Conservation (phyloP, 2,888 invertebrate species). For the Eilema caniola region DNA sequence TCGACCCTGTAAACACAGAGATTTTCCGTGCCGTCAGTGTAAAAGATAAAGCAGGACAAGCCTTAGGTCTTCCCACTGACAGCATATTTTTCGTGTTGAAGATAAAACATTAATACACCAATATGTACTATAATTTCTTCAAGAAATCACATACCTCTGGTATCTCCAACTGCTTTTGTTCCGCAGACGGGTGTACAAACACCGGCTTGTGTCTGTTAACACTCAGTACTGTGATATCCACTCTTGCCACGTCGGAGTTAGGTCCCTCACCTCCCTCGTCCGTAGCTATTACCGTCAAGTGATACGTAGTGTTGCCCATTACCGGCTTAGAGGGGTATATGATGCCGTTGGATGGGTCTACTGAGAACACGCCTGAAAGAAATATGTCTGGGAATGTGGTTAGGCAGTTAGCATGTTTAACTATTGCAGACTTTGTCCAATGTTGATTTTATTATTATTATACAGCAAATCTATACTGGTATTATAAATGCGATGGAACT, state of each 20-base stretch:
- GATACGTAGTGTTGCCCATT: constrained; percentile 85
- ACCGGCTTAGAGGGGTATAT: constrained; percentile 93
- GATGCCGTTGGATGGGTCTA: constrained; percentile 93
- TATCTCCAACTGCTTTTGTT: constrained; percentile 92
- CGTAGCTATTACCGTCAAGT: constrained; percentile 90
- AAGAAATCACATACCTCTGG: constrained; percentile 88
- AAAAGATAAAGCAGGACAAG: too few relatives aligned
- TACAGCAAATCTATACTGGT: too few relatives aligned
- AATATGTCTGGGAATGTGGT: constrained; percentile 24
- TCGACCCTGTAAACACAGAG: too few relatives aligned
- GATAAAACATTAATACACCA: too few relatives aligned
- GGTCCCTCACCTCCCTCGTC: constrained; percentile 89
- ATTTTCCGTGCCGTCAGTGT: too few relatives aligned
- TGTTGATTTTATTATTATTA: neutral
- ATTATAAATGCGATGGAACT: too few relatives aligned
- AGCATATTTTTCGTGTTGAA: too few relatives aligned
- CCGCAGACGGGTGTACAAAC: constrained; percentile 92
- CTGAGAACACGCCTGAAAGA: constrained; percentile 89
- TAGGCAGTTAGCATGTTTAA: constrained; percentile 11
- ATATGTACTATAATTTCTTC: too few relatives aligned
- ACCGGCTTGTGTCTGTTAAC: constrained; percentile 94
- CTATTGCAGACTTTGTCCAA: too few relatives aligned
- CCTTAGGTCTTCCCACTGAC: too few relatives aligned
- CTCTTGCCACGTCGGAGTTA: constrained; percentile 89
- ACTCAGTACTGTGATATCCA: constrained; percentile 92